Conservation (phyloP, 1,140 invertebrate species). For the Tetragnatha versicolor region DNA sequence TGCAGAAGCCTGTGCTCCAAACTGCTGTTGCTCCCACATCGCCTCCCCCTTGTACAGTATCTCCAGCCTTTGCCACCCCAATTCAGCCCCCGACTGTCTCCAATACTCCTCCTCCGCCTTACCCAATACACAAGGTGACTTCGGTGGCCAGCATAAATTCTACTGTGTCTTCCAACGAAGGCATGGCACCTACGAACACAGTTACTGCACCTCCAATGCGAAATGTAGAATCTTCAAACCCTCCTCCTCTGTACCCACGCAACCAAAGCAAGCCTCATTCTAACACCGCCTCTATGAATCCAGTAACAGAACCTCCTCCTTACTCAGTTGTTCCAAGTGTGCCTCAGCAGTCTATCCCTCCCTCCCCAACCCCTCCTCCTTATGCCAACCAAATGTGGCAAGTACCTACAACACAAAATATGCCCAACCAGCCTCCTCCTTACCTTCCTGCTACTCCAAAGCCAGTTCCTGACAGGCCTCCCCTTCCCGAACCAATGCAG, state of each 20-base stretch:
- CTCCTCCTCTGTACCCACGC: conserved; percentile 57
- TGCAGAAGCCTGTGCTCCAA: conserved; percentile 86
- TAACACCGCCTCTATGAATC: conserved; percentile 39
- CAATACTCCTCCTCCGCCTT: conserved; percentile 49
- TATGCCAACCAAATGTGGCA: conserved; percentile 40
- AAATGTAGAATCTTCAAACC: conserved; percentile 43
- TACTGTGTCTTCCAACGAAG: conserved; percentile 7
- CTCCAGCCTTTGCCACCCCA: conserved; percentile 24
- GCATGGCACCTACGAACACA: not conserved
- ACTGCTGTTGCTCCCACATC: conserved; percentile 89
- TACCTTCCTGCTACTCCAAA: conserved; percentile 22
- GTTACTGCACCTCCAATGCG: conserved; percentile 16
- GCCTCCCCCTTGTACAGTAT: conserved; percentile 63
- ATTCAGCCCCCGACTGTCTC: conserved; percentile 25
- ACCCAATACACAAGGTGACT: conserved; percentile 47
- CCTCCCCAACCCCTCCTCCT: conserved; percentile 62
- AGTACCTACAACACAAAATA: conserved; percentile 18
- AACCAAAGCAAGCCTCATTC: conserved; percentile 49
- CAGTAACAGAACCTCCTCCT: conserved; percentile 59
- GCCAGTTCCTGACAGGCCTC: conserved; percentile 5
- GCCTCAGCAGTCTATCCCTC: conserved; percentile 55
- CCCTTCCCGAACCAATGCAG: conserved; percentile 5
- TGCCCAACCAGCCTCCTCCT: conserved; percentile 27
- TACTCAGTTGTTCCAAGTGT: conserved; percentile 49
- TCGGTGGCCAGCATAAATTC: conserved; percentile 44